A percentile compares a stretch with the other conserved stretches of the same genome.
These are phyloP conservation scores for Eubasilissa regina DNA, from an alignment of 1,140 invertebrate genomes.

Conservation along the genomic window DNA sequence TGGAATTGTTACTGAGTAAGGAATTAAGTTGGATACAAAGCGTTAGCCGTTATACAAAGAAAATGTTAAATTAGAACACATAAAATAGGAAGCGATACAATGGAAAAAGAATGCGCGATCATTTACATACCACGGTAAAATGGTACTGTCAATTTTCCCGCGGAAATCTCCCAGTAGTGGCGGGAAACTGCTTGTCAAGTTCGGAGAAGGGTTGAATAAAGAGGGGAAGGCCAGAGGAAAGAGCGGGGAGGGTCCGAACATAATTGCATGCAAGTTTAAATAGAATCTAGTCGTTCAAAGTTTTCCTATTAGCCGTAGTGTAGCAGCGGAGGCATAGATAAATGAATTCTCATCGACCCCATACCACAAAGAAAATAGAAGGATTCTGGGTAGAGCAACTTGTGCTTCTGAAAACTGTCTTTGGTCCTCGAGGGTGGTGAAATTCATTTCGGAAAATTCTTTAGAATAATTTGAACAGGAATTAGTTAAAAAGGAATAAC, in stretches of 20 bases:
- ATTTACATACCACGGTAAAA: constrained; percentile 28
- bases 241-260: constrained; percentile 11
- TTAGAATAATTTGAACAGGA: too few species aligned
- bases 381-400: neutral
- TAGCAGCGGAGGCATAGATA: constrained; percentile 52
- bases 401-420: neutral
- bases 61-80: neutral
- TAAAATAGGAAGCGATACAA: constrained; percentile 1
- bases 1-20: too few species aligned
- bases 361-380: constrained; percentile 10
- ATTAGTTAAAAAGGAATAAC: too few species aligned
- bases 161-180: constrained; percentile 17
- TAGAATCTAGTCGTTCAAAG: constrained; percentile 59
- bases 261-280: constrained; percentile 61
- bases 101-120: constrained; percentile 15
- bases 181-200: constrained; percentile 36
- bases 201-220: constrained; percentile 7
- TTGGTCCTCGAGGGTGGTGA: neutral
- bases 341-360: constrained; percentile 57
- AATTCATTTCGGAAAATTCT: too few species aligned
- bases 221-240: neutral
- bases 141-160: constrained; percentile 35
- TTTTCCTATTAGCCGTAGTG: constrained; percentile 60
- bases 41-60: too few species aligned
- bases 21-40: too few species aligned